Evolutionary conservation across 1,140 invertebrate species (phyloP).

Genomic region (Antheraea mylitta): DNA sequence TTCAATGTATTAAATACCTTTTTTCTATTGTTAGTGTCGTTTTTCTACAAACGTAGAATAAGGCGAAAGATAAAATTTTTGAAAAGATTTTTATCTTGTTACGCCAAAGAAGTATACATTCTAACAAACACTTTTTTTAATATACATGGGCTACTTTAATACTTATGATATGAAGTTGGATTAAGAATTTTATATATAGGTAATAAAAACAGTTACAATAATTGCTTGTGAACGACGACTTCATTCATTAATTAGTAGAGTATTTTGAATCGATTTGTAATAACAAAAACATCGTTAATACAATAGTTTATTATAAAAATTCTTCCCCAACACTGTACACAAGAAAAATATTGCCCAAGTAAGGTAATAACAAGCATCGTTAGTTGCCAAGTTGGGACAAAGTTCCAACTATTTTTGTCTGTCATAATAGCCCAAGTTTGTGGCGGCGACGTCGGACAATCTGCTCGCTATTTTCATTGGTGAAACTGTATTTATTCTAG

Average conservation of each 20-base stretch:
- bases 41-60: no score
- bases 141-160: no score
- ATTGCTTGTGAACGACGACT: neutral
- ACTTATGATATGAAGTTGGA: no score
- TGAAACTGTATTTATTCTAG: slow-evolving; percentile 43
- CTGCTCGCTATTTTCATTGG: slow-evolving; percentile 42
- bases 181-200: no score
- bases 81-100: no score
- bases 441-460: slow-evolving; percentile 38
- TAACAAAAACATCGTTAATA: slow-evolving; percentile 30
- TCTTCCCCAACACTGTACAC: slow-evolving; percentile 45
- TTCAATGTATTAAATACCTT: no score
- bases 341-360: slow-evolving; percentile 68
- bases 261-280: neutral
- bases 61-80: no score
- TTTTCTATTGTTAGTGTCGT: no score
- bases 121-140: no score
- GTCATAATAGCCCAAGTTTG: slow-evolving; percentile 70
- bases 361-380: slow-evolving; percentile 65
- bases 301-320: slow-evolving; percentile 59
- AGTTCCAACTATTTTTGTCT: slow-evolving; percentile 66
- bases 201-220: no score
- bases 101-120: no score
- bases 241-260: neutral
- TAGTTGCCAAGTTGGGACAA: slow-evolving; percentile 51